Percentiles rank a stretch among this genome's conserved stretches.
Evolutionary conservation across 2,113 vertebrate genomes (phyloP).

Genomic region (Eupsittula cactorum): DNA sequence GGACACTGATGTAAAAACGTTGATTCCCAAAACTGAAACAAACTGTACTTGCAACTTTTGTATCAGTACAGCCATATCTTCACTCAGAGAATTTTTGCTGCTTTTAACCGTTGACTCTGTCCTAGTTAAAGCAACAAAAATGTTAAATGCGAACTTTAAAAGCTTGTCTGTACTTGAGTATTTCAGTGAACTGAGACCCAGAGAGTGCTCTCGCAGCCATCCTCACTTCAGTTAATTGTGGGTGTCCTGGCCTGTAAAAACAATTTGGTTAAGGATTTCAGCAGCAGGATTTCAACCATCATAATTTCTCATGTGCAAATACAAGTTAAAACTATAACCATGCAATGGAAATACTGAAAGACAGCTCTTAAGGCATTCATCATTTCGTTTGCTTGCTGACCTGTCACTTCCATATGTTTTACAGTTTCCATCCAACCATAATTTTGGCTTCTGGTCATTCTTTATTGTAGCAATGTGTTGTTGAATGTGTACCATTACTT

Average conservation of each 20-base stretch:
- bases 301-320: neutral
- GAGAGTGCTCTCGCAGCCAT: neutral
- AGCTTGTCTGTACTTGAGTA: neutral
- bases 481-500: neutral
- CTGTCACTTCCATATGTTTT: neutral
- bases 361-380: neutral
- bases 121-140: neutral
- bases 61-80: neutral
- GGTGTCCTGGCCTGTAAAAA: neutral
- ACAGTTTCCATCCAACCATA: neutral
- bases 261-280: neutral
- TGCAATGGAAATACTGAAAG: neutral
- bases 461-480: neutral
- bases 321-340: neutral
- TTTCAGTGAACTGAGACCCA: neutral
- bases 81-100: neutral
- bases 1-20: conserved; percentile 2
- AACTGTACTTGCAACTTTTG: neutral
- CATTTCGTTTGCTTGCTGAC: neutral
- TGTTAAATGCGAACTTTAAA: neutral
- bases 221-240: neutral
- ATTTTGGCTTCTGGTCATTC: neutral
- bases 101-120: neutral
- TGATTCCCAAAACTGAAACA: conserved; percentile 13
- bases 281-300: neutral